A percentile compares a stretch with the other conserved stretches of the same genome.
phyloP scores from a whole-genome alignment of 2,888 invertebrate genomes.

The Syrphus vitripennis region DNA sequence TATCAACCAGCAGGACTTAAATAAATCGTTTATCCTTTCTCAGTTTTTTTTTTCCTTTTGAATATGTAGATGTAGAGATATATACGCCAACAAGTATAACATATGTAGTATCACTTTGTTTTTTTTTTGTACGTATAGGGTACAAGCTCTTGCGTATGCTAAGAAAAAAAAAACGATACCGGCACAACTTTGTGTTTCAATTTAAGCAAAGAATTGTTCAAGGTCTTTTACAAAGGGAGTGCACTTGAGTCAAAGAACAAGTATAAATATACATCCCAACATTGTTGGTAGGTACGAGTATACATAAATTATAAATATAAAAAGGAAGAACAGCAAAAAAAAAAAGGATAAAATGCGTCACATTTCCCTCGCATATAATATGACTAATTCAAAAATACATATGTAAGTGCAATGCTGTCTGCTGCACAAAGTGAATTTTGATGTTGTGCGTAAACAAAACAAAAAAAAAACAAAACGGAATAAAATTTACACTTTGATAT shows the following conservation, averaged over 20 bases:
- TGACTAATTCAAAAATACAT: slow-evolving; percentile 30
- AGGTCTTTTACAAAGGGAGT: slow-evolving; percentile 65
- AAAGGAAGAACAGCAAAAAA: not conserved
- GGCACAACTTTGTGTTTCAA: slow-evolving; percentile 51
- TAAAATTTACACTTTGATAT: not conserved
- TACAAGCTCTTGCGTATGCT: not conserved
- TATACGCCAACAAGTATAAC: not conserved
- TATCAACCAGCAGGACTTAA: not conserved
- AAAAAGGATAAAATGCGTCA: slow-evolving; percentile 32
- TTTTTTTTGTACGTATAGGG: not conserved
- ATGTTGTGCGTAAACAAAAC: not conserved
- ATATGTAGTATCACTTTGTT: not conserved
- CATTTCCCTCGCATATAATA: slow-evolving; percentile 31
- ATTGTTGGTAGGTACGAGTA: not conserved
- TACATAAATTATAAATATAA: slow-evolving; percentile 13
- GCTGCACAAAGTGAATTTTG: not conserved
- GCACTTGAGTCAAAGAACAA: slow-evolving; percentile 42
- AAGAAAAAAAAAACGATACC: not conserved
- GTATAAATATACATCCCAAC: not conserved
- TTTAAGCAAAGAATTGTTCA: slow-evolving; percentile 51
- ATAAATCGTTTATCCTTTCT: slow-evolving; percentile 15
- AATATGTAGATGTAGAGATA: not conserved
- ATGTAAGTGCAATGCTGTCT: slow-evolving; percentile 24
- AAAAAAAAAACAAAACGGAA: slow-evolving; percentile 5
- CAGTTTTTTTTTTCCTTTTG: not conserved